These are phyloP conservation scores for Amiota communis DNA, from an alignment of 2,888 invertebrate species.

Conservation along the genomic window DNA sequence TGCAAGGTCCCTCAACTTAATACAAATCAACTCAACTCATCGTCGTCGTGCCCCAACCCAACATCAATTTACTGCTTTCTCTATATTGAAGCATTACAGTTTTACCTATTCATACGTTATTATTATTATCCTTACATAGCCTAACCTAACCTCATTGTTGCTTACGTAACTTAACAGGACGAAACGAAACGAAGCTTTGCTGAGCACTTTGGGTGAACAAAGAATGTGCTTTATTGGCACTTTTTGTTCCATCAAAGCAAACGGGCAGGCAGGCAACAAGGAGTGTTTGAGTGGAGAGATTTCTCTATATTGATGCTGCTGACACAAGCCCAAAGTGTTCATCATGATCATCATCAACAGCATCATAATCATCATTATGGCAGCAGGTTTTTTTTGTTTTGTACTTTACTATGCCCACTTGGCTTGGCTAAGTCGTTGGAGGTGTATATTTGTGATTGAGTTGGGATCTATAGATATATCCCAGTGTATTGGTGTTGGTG, in stretches of 20 bases:
- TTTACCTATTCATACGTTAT: slow-evolving; percentile 70
- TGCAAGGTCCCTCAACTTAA: slow-evolving; percentile 1
- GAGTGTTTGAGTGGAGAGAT: slow-evolving; percentile 57
- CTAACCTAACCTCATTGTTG: slow-evolving; percentile 50
- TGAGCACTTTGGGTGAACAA: slow-evolving; percentile 69
- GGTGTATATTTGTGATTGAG: background rate
- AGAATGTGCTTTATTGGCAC: slow-evolving; percentile 72
- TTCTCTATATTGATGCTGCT: slow-evolving; percentile 13
- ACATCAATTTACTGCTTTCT: slow-evolving; percentile 39
- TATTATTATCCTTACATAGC: slow-evolving; percentile 59
- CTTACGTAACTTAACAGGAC: slow-evolving; percentile 33
- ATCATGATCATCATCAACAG: slow-evolving; percentile 42
- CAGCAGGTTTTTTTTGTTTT: slow-evolving; percentile 46
- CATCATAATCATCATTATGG: slow-evolving; percentile 39
- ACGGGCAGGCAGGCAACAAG: slow-evolving; percentile 32
- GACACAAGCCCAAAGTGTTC: slow-evolving; percentile 39
- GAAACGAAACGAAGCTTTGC: slow-evolving; percentile 53
- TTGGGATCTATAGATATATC: too few relatives aligned
- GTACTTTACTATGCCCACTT: background rate
- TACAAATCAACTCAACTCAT: background rate
- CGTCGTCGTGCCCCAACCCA: slow-evolving; percentile 11
- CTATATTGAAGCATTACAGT: slow-evolving; percentile 54
- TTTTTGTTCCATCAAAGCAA: slow-evolving; percentile 64
- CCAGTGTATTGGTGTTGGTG: background rate
- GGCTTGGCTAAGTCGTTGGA: slow-evolving; percentile 20